phyloP scores from a whole-genome alignment of 2,113 vertebrate genomes.

The Gasterosteus aculeatus region DNA sequence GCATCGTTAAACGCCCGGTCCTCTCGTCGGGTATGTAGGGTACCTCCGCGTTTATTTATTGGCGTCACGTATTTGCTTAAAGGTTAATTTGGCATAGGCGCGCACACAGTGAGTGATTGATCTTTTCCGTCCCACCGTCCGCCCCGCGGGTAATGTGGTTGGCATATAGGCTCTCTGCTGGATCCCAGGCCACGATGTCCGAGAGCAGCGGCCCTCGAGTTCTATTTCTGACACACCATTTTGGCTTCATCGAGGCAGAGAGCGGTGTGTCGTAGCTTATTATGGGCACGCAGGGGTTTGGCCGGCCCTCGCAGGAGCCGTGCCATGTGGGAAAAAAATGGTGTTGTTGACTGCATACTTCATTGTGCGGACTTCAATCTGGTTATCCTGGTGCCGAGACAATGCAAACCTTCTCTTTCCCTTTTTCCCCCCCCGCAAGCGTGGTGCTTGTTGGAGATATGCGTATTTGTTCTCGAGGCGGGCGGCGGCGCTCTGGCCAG shows the following conservation, averaged over 20 bases:
- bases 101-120: constrained; percentile 59
- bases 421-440: background rate
- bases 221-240: constrained; percentile 66
- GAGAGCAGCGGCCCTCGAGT: constrained; percentile 33
- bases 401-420: background rate
- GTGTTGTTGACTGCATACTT: background rate
- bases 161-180: constrained; percentile 67
- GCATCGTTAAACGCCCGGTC: constrained; percentile 19
- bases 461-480: constrained; percentile 25
- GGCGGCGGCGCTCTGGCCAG: constrained; percentile 6
- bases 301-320: background rate
- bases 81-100: constrained; percentile 68
- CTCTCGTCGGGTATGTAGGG: constrained; percentile 1
- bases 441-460: constrained; percentile 8
- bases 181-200: constrained; percentile 49
- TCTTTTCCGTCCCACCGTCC: constrained; percentile 26
- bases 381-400: background rate
- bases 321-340: too few relatives aligned
- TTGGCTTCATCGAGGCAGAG: constrained; percentile 56
- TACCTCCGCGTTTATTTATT: constrained; percentile 53
- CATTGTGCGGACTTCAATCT: constrained; percentile 13
- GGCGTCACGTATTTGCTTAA: constrained; percentile 65
- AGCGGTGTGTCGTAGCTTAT: constrained; percentile 55
- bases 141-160: constrained; percentile 53
- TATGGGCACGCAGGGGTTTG: constrained; percentile 60